phyloP scores from a whole-genome alignment of 2,888 invertebrate genomes.

The Parasteatoda lunata region DNA sequence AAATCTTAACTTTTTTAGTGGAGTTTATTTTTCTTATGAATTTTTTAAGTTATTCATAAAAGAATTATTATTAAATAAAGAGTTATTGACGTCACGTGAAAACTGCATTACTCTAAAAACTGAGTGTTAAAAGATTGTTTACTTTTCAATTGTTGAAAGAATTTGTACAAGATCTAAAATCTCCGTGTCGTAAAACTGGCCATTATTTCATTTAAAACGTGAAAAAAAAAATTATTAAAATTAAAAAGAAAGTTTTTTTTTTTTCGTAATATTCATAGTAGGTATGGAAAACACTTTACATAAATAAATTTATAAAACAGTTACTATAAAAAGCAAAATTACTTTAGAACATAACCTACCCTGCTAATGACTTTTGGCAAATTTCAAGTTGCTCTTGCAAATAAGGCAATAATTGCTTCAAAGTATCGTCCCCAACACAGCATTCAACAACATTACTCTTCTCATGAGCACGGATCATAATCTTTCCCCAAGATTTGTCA shows the following conservation, averaged over 20 bases:
- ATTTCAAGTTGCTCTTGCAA: slow-evolving; percentile 95
- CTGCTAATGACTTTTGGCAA: slow-evolving; percentile 96
- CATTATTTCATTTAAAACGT: background rate
- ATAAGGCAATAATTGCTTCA: slow-evolving; percentile 93
- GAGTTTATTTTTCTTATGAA: too few species aligned
- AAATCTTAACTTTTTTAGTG: too few species aligned
- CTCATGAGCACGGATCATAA: slow-evolving; percentile 97
- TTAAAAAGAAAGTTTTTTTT: background rate
- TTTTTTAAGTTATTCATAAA: too few species aligned
- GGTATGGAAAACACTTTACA: background rate
- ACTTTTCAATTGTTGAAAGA: too few species aligned
- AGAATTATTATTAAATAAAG: too few species aligned
- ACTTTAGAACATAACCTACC: slow-evolving; percentile 75
- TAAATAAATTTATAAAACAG: background rate
- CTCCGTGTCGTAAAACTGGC: too few species aligned
- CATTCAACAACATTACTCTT: slow-evolving; percentile 96
- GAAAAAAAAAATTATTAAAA: background rate
- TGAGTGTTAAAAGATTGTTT: too few species aligned
- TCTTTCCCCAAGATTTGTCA: slow-evolving; percentile 98
- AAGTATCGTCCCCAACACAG: slow-evolving; percentile 95
- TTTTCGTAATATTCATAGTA: background rate
- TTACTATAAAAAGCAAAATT: background rate
- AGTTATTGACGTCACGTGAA: too few species aligned
- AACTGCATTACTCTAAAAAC: too few species aligned
- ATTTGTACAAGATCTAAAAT: too few species aligned